A percentile compares a stretch with the other conserved stretches of the same genome.
Conservation (phyloP, 2,888 invertebrate species). For the Ecliptopera silaceata region DNA sequence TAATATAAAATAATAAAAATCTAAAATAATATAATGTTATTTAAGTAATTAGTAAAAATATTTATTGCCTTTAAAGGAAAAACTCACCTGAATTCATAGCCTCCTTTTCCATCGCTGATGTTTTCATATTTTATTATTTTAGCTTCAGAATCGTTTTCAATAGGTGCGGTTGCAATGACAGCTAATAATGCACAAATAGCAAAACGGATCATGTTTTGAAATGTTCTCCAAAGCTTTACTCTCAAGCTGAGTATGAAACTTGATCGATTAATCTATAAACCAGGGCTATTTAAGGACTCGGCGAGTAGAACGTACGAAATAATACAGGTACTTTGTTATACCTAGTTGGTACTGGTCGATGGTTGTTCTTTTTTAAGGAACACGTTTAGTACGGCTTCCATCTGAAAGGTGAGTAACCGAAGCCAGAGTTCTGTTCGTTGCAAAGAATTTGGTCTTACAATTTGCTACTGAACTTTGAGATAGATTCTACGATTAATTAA, state of each 20-base stretch:
- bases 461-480: no score
- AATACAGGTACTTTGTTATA: neutral
- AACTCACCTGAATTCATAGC: slow-evolving; percentile 46
- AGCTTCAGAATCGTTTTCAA: slow-evolving; percentile 16
- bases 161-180: slow-evolving; percentile 6
- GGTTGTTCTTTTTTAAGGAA: slow-evolving; percentile 13
- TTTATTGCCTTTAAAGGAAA: neutral
- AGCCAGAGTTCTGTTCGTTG: neutral
- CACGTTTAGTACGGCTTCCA: slow-evolving; percentile 8
- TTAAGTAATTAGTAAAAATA: no score
- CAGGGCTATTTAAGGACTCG: neutral
- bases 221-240: neutral
- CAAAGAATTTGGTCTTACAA: neutral
- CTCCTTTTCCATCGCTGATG: slow-evolving; percentile 36
- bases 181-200: slow-evolving; percentile 2
- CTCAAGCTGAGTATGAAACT: no score
- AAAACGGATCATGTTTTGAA: slow-evolving; percentile 5
- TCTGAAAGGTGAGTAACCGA: slow-evolving; percentile 11
- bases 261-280: neutral
- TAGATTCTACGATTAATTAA: no score
- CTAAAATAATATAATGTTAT: no score
- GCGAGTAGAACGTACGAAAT: neutral
- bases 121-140: slow-evolving; percentile 28
- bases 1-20: no score
- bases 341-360: slow-evolving; percentile 7